Percentiles rank a stretch among this genome's conserved stretches.
Evolutionary conservation across 2,797 vertebrate species (phyloP).

Genomic region (Platyrinchus mystaceus): DNA sequence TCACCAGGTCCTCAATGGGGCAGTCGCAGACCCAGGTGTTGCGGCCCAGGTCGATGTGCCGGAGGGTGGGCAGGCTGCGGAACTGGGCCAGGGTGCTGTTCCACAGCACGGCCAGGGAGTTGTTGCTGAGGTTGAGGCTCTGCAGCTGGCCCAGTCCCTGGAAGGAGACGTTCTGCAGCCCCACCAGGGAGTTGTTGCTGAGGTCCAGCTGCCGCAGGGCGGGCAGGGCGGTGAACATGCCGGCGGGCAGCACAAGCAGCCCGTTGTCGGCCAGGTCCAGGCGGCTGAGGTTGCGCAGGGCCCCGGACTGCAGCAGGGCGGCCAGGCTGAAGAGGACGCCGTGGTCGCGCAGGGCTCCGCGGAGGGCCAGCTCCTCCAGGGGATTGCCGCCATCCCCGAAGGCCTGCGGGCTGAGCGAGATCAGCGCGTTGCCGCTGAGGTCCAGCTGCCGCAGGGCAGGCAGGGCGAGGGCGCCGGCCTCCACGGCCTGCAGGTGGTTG

Average conservation of each 20-base stretch:
- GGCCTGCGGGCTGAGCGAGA: constrained; percentile 75
- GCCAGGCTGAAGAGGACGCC: constrained; percentile 76
- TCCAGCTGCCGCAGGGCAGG: constrained; percentile 85
- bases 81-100: constrained; percentile 76
- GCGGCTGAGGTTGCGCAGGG: constrained; percentile 73
- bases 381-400: constrained; percentile 75
- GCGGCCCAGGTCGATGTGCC: constrained; percentile 71
- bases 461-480: constrained; percentile 80
- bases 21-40: constrained; percentile 93
- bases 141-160: constrained; percentile 71
- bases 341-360: constrained; percentile 56
- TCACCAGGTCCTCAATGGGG: constrained; percentile 77
- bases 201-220: constrained; percentile 82
- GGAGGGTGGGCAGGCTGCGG: constrained; percentile 69
- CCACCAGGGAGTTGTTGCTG: constrained; percentile 86
- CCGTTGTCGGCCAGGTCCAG: constrained; percentile 79
- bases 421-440: constrained; percentile 86
- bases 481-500: constrained; percentile 81
- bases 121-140: constrained; percentile 87
- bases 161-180: constrained; percentile 78
- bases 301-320: constrained; percentile 59
- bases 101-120: constrained; percentile 78
- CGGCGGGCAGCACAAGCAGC: constrained; percentile 79
- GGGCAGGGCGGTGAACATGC: constrained; percentile 70
- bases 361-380: constrained; percentile 77